Evolutionary conservation across 2,113 vertebrate species (phyloP).

Genomic region (Procapra przewalskii): DNA sequence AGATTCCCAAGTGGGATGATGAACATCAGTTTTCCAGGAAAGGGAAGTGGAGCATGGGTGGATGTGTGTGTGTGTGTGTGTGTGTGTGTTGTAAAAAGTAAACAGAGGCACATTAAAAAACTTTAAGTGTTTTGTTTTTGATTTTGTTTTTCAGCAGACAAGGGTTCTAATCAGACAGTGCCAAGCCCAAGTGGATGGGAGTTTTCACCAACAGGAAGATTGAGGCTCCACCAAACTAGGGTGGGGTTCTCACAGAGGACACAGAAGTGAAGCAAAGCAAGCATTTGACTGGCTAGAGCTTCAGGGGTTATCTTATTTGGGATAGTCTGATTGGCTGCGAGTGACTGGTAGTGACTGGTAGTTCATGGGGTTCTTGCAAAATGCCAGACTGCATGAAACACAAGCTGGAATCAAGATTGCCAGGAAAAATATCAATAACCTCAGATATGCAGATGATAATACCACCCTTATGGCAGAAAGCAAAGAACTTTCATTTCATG

Average conservation of each 20-base stretch:
- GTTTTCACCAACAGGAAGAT: background rate
- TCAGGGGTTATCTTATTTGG: background rate
- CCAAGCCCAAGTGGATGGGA: background rate
- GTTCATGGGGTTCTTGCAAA: background rate
- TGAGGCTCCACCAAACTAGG: background rate
- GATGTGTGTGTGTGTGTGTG: too few relatives aligned
- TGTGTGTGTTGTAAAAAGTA: background rate
- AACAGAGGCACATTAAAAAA: background rate
- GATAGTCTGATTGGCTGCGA: background rate
- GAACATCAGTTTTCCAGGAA: background rate
- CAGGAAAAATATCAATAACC: background rate
- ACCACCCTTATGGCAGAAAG: background rate
- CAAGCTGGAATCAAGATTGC: background rate
- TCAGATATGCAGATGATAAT: background rate
- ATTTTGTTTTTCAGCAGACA: background rate
- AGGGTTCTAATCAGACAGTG: background rate
- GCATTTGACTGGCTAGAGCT: background rate
- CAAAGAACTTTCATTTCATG: background rate
- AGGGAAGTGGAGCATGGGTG: background rate
- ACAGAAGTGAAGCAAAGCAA: background rate
- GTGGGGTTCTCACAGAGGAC: background rate
- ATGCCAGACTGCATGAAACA: background rate
- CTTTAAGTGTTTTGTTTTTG: background rate
- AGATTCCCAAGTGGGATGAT: accelerated
- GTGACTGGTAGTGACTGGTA: background rate